Evolutionary conservation across 2,888 invertebrate species (phyloP), one percentile per base, ranked within the genome.

Genomic region (Caradrina clavipalpis): DNA sequence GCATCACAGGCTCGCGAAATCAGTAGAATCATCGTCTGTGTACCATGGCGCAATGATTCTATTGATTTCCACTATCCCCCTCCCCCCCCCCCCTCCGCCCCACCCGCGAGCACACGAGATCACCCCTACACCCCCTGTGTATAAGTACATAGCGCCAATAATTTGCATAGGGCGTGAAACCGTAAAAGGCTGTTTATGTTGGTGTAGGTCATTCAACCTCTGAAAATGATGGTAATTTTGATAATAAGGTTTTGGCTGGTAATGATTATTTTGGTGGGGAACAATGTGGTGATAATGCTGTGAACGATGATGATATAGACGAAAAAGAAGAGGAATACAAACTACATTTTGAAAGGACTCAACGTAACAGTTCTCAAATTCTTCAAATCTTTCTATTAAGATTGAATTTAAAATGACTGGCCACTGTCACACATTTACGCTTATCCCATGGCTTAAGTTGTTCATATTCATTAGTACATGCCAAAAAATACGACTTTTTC

Each of bases 41-140:
- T 82, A 83, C 75, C 72, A 82, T 88, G 85, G 84, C 89, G 93
- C 94, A 91, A 95, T 95, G 95, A 95, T 94, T 94, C 89, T 94
- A 95, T 95, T 91, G 95, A 95, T 95, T 93, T 93, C 86, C 91
- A 88, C 91, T 84, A 87, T 86, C 88, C 83, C 82, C 80, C 85
- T 68, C 78, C 77, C 85, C 77, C 74, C 69, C 78, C 77, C 85
- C 77, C 74, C 69, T 75, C 68, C 73, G 65, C 73, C 71, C 69
- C 73, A 57, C 51, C 76, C 85, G 73, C 80, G 76, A 76, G 60
- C 82, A 79, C 83, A 84, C 81, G 86, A 86, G 85, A 86, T 80
- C 76, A 69, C 78, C 78, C 69, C 63, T 49, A 66, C 70, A 58
- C 85, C 80, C 75, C 68, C 59, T 68, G 65, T 78, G 81, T 78